Base-by-base conservation (phyloP, 2,888 invertebrate species). In the Caenorhabditis zanzibari region DNA sequence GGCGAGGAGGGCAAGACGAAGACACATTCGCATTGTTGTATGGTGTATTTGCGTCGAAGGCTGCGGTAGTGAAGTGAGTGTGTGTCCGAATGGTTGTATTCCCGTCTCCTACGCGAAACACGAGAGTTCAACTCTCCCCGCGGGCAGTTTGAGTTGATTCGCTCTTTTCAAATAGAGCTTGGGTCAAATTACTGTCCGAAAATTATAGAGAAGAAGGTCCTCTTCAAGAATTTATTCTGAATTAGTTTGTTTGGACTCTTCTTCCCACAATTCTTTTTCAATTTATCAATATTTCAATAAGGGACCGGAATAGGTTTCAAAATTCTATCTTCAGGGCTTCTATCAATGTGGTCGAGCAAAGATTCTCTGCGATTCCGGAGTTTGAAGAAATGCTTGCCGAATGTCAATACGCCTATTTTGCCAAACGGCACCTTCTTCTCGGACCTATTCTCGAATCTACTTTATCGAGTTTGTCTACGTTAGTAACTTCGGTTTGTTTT, bases 21-120 rank as follows among this genome's bases (percentile, higher is more conserved):
- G 91, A 91, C 73, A 90, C 90, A 19, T 89, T 90, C 69, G 88
- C 91, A 10, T 76, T 91, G 2, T 85, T 91, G 22, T 91, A 91
- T 71, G 91, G 91, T 54, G 90, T 91, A 22, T 91, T 91, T 59
- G 91, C 91, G n/a, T 88, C 89, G 41, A 88, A 89, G 69, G 91
- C 91, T 24, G 84, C 87, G 22, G 82, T 87, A 14, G 88, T 92
- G 28, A 90, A 89, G 91, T 90, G 72, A 76, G 79, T 81, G 59
- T 38, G 22, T 73, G 58, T 56, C 59, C 52, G 12, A 75, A 64
- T 64, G 63, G 79, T 56, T 47, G 58, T 26, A 10, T 14, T 19
- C n/a, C 26, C 28, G 59, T 1, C 19, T 44, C 16, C 12, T 28
- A 28, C 6, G 26, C 73, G 44, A 22, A 32, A 38, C 56, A 56